Base-by-base conservation (phyloP, 2,797 vertebrate species). In the Sarcoramphus papa region DNA sequence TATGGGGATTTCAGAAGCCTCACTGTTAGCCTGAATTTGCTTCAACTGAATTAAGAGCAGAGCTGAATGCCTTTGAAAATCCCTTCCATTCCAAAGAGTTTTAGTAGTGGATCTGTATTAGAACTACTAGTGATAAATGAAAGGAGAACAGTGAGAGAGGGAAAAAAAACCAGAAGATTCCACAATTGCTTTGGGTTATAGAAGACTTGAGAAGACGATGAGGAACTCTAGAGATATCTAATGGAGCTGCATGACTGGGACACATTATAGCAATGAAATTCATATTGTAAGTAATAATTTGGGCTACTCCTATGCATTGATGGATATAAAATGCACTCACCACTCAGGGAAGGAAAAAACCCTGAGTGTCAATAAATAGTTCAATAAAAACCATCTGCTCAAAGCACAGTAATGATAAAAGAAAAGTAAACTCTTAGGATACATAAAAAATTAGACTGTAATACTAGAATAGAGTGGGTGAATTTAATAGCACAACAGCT, bases 301-400 rank as follows among this genome's bases (percentile, higher is more conserved):
- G 57, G 91, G 60, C 45, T 93, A 70, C 56, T 91, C 45, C 88
- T 95, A 87, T 83, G 92, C 75, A 91, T 37, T 63, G 90, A 93
- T 75, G 62, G 93, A 75, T 92, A 91, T 57, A 91, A 97, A 96
- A 96, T 43, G 64, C 68, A 92, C 78, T 83, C 81, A 68, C 48
- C n/a, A 64, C 57, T 87, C 86, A 65, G 77, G 48, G 86, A 96
- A 75, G 41, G 59, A 85, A 92, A 92, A 95, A 91, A 30, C 48
- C 27, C n/a, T 67, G 63, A 80, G 84, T 70, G 70, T 92, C 96
- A 93, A 87, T 94, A 95, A 92, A 85, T 30, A 93, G 88, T 82
- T 94, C 93, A 92, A 95, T 95, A 94, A 97, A 95, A 96, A 50
- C 7, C 53, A 89, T 93, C 81, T 97, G 90, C 93, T 92, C 83